phyloP scores from a whole-genome alignment of 92 coral and sea anemone species.

The Galaxea fascicularis region DNA sequence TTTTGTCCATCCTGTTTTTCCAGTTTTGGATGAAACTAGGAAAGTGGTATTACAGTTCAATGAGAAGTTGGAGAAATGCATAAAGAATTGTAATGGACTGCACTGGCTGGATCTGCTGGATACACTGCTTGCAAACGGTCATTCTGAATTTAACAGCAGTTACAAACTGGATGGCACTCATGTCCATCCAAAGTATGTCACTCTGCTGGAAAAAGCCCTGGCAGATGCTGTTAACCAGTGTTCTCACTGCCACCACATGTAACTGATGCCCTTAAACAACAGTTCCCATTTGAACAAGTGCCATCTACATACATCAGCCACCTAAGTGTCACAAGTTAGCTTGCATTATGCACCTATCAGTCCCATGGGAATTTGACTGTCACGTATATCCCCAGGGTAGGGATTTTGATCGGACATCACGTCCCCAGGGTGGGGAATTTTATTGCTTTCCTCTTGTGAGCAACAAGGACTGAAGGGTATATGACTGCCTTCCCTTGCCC shows the following conservation, averaged over 20 bases:
- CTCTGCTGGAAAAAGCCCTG: conserved; percentile 55
- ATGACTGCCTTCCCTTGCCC: too few species aligned
- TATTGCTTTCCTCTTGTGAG: too few species aligned
- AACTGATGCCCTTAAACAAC: background rate
- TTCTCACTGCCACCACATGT: background rate
- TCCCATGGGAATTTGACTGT: too few species aligned
- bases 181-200: conserved; percentile 64
- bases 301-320: background rate
- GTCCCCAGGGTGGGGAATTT: too few species aligned
- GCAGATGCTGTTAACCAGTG: conserved; percentile 12
- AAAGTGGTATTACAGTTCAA: conserved; percentile 47
- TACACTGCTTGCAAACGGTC: conserved; percentile 32
- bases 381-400: too few species aligned
- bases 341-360: too few species aligned
- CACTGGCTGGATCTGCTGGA: conserved; percentile 59
- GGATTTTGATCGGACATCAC: too few species aligned
- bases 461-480: too few species aligned
- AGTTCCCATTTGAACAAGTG: background rate
- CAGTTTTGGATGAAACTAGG: conserved; percentile 49
- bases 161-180: conserved; percentile 65
- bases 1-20: conserved; percentile 67
- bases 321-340: background rate
- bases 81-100: conserved; percentile 39
- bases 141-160: conserved; percentile 36
- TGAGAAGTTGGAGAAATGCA: conserved; percentile 35